A percentile compares a stretch with the other conserved stretches of the same genome.
These are phyloP conservation scores for Anthrax anthrax DNA, from an alignment of 2,888 invertebrate species.

Conservation along the genomic window DNA sequence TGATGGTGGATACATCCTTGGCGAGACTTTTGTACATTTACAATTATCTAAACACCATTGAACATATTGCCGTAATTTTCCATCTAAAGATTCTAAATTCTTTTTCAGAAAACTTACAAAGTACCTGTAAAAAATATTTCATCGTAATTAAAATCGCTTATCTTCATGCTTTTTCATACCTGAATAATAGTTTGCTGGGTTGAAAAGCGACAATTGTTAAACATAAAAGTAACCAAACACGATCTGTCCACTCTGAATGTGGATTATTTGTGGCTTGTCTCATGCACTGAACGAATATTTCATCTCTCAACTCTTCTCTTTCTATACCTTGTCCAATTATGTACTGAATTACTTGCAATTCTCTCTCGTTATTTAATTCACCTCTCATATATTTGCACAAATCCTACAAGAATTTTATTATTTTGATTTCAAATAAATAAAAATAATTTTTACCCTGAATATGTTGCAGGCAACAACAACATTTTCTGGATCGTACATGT, in stretches of 20 bases:
- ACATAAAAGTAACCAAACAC: slow-evolving; percentile 79
- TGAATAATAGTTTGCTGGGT: slow-evolving; percentile 40
- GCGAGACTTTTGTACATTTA: slow-evolving; percentile 67
- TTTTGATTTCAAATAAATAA: background rate
- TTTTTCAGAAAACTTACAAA: slow-evolving; percentile 61
- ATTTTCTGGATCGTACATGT: slow-evolving; percentile 90
- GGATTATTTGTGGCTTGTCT: slow-evolving; percentile 84
- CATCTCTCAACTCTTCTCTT: slow-evolving; percentile 81
- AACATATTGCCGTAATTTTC: slow-evolving; percentile 67
- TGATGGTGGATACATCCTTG: slow-evolving; percentile 73
- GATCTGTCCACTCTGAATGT: slow-evolving; percentile 64
- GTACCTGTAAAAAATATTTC: slow-evolving; percentile 46
- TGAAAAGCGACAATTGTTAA: slow-evolving; percentile 85
- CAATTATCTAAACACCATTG: slow-evolving; percentile 92
- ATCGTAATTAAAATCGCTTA: slow-evolving; percentile 30
- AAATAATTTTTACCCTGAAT: slow-evolving; percentile 51
- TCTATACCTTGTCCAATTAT: slow-evolving; percentile 79
- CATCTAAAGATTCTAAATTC: slow-evolving; percentile 47
- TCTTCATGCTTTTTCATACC: slow-evolving; percentile 15
- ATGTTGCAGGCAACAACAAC: slow-evolving; percentile 77
- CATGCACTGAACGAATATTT: slow-evolving; percentile 79
- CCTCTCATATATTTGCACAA: slow-evolving; percentile 80
- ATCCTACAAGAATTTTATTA: slow-evolving; percentile 43
- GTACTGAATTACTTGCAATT: slow-evolving; percentile 68
- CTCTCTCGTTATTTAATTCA: slow-evolving; percentile 70